phyloP scores from a whole-genome alignment of 2,797 vertebrate genomes.

The Pogoniulus pusillus region DNA sequence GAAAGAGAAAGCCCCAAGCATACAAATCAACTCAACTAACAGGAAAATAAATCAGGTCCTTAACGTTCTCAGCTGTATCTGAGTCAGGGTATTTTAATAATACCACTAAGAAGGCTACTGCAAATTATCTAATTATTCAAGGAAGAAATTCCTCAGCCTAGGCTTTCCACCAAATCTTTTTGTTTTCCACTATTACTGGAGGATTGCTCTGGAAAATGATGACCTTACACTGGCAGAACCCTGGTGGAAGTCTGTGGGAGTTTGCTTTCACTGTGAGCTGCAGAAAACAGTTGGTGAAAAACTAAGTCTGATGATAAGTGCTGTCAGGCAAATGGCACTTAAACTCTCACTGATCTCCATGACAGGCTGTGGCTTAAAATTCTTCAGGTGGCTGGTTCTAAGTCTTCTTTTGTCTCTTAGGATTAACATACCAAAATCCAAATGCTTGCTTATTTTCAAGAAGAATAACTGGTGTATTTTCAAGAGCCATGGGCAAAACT shows the following conservation, averaged over 20 bases:
- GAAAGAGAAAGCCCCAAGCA: constrained; percentile 20
- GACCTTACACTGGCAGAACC: background rate
- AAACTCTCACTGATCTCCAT: background rate
- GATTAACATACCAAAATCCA: background rate
- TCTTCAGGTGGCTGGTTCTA: background rate
- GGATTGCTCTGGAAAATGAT: constrained; percentile 20
- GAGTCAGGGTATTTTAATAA: constrained; percentile 30
- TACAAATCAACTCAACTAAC: background rate
- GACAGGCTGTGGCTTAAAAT: background rate
- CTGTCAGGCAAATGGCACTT: constrained; percentile 33
- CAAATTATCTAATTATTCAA: constrained; percentile 33
- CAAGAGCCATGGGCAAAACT: background rate
- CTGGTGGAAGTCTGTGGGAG: constrained; percentile 31
- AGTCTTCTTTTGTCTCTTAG: background rate
- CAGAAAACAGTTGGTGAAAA: constrained; percentile 52
- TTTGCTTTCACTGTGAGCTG: constrained; percentile 47
- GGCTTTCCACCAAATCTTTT: constrained; percentile 2
- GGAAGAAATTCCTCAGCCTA: constrained; percentile 12
- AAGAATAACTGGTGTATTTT: background rate
- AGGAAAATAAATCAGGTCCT: background rate
- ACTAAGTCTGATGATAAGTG: background rate
- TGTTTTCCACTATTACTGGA: background rate
- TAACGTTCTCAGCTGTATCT: constrained; percentile 16
- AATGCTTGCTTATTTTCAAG: background rate
- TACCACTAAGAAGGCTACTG: background rate